phyloP scores from a whole-genome alignment of 2,888 invertebrate species.

The Oithona nana region DNA sequence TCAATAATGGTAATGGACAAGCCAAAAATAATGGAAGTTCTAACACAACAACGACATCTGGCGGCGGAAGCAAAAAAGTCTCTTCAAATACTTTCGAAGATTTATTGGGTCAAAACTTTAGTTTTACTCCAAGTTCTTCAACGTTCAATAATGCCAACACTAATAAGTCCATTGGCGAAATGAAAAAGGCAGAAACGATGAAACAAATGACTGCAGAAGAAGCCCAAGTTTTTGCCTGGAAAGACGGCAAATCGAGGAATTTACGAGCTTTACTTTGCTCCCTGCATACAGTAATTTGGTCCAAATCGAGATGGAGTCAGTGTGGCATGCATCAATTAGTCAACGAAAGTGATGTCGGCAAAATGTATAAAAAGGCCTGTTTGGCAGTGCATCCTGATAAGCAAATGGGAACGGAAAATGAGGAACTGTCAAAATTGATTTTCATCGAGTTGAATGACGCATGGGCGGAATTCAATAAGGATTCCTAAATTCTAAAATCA shows the following conservation, averaged over 20 bases:
- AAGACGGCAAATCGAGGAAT: conserved; percentile 87
- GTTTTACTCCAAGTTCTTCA: neutral
- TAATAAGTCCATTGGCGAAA: conserved; percentile 60
- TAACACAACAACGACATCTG: no score
- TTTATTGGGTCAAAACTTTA: neutral
- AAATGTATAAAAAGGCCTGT: conserved; percentile 82
- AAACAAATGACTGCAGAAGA: conserved; percentile 81
- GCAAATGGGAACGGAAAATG: conserved; percentile 81
- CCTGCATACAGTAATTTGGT: conserved; percentile 81
- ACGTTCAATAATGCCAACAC: neutral
- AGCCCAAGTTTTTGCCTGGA: conserved; percentile 54
- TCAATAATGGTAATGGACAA: neutral
- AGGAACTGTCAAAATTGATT: conserved; percentile 80
- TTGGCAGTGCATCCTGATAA: conserved; percentile 97
- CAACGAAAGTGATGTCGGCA: conserved; percentile 78
- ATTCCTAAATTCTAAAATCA: no score
- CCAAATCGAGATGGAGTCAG: conserved; percentile 69
- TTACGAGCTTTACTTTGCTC: conserved; percentile 86
- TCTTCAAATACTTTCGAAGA: neutral
- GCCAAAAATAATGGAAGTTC: no score
- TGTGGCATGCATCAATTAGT: conserved; percentile 90
- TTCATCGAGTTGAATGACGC: conserved; percentile 98
- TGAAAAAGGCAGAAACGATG: conserved; percentile 68
- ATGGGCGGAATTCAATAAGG: conserved; percentile 84
- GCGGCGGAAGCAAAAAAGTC: no score